Base-by-base conservation (phyloP, 92 coral and sea anemone genomes). In the Palythoa grandiflora region DNA sequence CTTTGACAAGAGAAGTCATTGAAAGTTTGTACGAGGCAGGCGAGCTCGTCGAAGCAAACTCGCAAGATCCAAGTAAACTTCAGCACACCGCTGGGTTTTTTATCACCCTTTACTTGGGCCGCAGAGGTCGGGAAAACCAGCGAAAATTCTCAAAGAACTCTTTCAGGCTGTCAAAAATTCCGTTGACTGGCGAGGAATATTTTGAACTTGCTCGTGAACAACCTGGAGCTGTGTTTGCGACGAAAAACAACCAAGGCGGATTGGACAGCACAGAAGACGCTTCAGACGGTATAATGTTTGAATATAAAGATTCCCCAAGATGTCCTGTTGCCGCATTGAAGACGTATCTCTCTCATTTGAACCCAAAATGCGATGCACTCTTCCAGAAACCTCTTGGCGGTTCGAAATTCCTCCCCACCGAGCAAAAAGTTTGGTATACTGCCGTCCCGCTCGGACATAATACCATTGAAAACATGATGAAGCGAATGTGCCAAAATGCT, bases 61-160 rank as follows among this genome's bases (percentile, higher is more conserved):
- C 74, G 68, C 84, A 73, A 21, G 51, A 78, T 38, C 91, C 91
- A 61, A 38, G 17, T 11, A 79, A 88, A 28, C 77, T 74, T 17
- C 88, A 87, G 51, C 84, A 81, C 68, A 91, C 88, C 7, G 93
- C 88, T 39, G 80, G 90, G 78, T 87, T 87, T 76, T 71, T 74
- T 8, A 77, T 91, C 28, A 73, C 91, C 2, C 53, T 88, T 53
- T 88, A 83, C 84, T 87, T 91, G 79, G 89, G 93, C 35, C 76
- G 88, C 54, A 71, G 93, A 72, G 89, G 93, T 21, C 74, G 91
- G 55, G 91, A 87, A 87, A 87, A 83, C 68, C 91, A 83, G 88
- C 70, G 73, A 44, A n/a, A 47, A 2, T 52, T 73, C 21, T 60
- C 68, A 72, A 87, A 87, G 61, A 39, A 71, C 35, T 60, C 54